These are phyloP conservation scores for Xanthia togata DNA, from an alignment of 2,888 invertebrate species.

Conservation along the genomic window DNA sequence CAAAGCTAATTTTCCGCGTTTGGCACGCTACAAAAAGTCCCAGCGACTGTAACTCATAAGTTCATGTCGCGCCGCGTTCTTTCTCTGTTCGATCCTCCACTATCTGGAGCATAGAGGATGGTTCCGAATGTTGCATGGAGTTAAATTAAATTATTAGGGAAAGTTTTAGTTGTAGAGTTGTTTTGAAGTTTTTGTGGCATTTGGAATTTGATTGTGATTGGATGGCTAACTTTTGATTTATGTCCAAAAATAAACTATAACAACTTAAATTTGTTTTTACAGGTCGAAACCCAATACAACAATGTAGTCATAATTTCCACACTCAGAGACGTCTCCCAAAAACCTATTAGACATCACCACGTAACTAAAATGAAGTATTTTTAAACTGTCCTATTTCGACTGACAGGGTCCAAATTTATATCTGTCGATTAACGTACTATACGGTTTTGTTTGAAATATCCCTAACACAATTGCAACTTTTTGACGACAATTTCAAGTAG, in stretches of 20 bases:
- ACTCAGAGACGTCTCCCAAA: no score
- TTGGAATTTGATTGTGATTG: not conserved
- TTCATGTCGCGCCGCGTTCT: slow-evolving; percentile 86
- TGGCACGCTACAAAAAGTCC: slow-evolving; percentile 77
- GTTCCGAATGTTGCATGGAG: slow-evolving; percentile 43
- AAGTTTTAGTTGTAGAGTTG: not conserved
- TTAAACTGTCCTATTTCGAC: no score
- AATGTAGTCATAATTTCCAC: no score
- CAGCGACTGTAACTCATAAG: slow-evolving; percentile 85
- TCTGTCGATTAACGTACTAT: no score
- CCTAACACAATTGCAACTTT: no score
- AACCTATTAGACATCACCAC: no score
- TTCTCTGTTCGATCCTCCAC: slow-evolving; percentile 76
- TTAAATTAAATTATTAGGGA: not conserved
- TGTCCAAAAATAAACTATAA: no score
- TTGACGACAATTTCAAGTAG: not conserved
- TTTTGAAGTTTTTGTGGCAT: not conserved
- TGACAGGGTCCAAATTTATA: no score
- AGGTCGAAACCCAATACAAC: no score
- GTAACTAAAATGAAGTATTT: no score
- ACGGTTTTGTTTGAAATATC: not conserved
- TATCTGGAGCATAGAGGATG: slow-evolving; percentile 76
- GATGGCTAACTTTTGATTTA: no score
- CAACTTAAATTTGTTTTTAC: no score
- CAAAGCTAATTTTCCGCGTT: slow-evolving; percentile 74